These are phyloP conservation scores for Lysandra bellargus DNA, from an alignment of 2,888 invertebrate species.

Conservation along the genomic window DNA sequence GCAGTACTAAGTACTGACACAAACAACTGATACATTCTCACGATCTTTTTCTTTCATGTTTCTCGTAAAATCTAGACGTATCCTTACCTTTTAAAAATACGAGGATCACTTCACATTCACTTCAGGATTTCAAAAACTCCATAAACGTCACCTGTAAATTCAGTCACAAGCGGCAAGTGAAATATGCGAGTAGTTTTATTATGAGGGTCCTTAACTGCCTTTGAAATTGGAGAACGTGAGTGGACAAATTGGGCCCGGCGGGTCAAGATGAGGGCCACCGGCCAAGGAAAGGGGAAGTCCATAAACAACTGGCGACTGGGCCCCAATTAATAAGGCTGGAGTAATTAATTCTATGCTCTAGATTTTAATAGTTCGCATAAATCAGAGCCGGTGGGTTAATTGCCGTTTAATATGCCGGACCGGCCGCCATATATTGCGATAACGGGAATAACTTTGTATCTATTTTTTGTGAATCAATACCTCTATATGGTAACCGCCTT, in stretches of 20 bases:
- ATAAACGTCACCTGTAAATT: constrained; percentile 13
- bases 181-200: constrained; percentile 46
- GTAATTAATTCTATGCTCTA: constrained; percentile 79
- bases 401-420: constrained; percentile 77
- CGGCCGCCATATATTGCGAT: constrained; percentile 55
- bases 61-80: too few species aligned
- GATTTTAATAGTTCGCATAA: constrained; percentile 80
- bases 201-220: constrained; percentile 71
- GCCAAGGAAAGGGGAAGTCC: constrained; percentile 69
- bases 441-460: constrained; percentile 20
- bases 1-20: too few species aligned
- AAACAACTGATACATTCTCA: too few species aligned
- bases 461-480: neutral
- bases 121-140: neutral
- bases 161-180: constrained; percentile 5
- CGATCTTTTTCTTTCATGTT: too few species aligned
- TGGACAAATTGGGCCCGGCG: constrained; percentile 76
- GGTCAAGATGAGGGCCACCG: constrained; percentile 68
- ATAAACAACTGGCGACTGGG: constrained; percentile 76
- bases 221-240: constrained; percentile 74
- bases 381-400: constrained; percentile 79
- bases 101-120: too few species aligned
- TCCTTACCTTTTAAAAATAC: too few species aligned
- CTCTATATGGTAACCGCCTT: neutral
- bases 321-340: constrained; percentile 79